Conservation (phyloP, 2,888 invertebrate genomes). For the Philopedon plagiatum region DNA sequence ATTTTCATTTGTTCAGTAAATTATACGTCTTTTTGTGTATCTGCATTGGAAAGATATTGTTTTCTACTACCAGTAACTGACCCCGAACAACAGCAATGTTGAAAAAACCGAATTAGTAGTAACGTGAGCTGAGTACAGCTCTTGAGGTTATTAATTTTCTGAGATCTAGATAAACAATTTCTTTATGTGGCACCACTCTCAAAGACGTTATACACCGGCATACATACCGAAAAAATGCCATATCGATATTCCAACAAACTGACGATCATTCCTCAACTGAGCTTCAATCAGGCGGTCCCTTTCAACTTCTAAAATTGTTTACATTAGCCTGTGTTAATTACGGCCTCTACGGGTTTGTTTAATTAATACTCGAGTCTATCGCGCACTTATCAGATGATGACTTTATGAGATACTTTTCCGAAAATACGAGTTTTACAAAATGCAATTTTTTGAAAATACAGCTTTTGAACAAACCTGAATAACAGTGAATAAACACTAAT, state of each 20-base stretch:
- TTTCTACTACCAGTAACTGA: too few species aligned
- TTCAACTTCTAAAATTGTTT: slow-evolving; percentile 31
- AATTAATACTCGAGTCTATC: slow-evolving; percentile 2
- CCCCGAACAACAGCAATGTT: too few species aligned
- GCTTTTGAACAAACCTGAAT: too few species aligned
- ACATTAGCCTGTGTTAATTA: slow-evolving; percentile 32
- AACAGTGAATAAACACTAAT: too few species aligned
- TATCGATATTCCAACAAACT: slow-evolving; percentile 7
- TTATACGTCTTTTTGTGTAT: too few species aligned
- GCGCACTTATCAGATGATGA: slow-evolving; percentile 11
- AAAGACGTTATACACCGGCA: background rate
- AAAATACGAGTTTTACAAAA: too few species aligned
- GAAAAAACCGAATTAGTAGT: too few species aligned
- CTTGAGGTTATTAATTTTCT: too few species aligned
- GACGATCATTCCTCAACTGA: slow-evolving; percentile 13
- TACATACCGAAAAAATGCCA: slow-evolving; percentile 8
- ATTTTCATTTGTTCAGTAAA: too few species aligned
- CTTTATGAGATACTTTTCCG: slow-evolving; percentile 2
- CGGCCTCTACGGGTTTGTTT: background rate
- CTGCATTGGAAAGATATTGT: too few species aligned
- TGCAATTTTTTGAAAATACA: too few species aligned
- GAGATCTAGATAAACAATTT: background rate
- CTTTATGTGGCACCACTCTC: slow-evolving; percentile 2
- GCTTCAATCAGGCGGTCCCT: slow-evolving; percentile 26
- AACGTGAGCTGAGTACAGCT: too few species aligned